phyloP scores from a whole-genome alignment of 2,888 invertebrate species.

The Balanococcus diminutus region DNA sequence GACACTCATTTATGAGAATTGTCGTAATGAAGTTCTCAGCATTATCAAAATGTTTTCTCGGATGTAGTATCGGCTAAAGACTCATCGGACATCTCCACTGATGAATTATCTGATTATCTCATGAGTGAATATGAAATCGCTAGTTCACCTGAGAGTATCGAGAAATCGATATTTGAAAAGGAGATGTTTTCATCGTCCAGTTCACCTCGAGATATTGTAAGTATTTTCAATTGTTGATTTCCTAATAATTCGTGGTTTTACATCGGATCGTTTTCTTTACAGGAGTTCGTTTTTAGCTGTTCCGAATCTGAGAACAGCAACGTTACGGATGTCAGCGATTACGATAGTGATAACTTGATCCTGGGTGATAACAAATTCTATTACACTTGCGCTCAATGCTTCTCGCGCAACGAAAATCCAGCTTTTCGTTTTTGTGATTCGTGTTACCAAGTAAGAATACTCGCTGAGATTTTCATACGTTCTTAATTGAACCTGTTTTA shows the following conservation, averaged over 20 bases:
- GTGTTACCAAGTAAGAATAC: constrained; percentile 41
- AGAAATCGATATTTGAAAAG: background rate
- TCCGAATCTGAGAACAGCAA: background rate
- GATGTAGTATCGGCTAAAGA: constrained; percentile 40
- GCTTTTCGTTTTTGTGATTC: constrained; percentile 42
- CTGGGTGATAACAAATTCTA: background rate
- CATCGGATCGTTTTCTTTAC: no score
- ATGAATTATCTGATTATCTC: background rate
- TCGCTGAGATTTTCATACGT: background rate
- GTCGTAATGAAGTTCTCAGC: background rate
- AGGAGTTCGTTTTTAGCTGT: background rate
- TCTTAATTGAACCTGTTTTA: background rate
- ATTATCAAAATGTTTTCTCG: background rate
- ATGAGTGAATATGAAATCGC: constrained; percentile 44
- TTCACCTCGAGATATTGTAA: background rate
- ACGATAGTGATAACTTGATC: background rate
- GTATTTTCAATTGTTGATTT: background rate
- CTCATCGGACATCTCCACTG: constrained; percentile 39
- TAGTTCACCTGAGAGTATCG: constrained; percentile 29
- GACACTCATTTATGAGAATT: background rate
- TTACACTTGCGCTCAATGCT: constrained; percentile 34
- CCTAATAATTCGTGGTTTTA: no score
- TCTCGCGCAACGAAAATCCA: background rate
- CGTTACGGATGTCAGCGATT: background rate
- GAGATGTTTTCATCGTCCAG: constrained; percentile 17